phyloP scores from a whole-genome alignment of 2,797 vertebrate species.

The Sorex maritimensis region DNA sequence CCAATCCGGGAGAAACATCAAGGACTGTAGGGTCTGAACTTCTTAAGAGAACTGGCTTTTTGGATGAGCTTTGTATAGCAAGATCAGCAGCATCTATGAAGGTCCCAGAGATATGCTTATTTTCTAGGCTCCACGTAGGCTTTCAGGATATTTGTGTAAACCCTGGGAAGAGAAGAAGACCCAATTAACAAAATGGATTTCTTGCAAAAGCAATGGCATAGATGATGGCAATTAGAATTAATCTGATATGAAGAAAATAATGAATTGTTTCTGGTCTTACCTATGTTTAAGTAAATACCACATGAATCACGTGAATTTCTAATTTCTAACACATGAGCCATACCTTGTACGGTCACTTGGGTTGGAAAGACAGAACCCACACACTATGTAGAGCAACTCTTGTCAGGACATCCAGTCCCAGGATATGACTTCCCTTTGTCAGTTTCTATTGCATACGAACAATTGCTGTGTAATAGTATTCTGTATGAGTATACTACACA shows the following conservation, averaged over 20 bases:
- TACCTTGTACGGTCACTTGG: neutral
- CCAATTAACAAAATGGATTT: neutral
- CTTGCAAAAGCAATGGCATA: neutral
- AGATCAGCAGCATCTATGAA: fast-evolving
- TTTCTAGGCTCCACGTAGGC: neutral
- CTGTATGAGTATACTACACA: too few species aligned
- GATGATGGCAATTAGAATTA: neutral
- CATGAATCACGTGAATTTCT: neutral
- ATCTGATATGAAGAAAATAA: conserved; percentile 35
- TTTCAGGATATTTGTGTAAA: neutral
- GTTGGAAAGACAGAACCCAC: neutral
- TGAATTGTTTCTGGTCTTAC: neutral
- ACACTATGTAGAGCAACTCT: neutral
- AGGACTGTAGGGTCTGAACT: neutral
- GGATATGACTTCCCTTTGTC: neutral
- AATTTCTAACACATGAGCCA: neutral
- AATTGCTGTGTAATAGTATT: too few species aligned
- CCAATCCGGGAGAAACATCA: neutral
- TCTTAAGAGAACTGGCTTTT: neutral
- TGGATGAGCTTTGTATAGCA: neutral
- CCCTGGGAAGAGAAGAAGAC: neutral
- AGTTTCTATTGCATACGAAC: neutral
- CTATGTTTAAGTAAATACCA: neutral
- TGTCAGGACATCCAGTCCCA: neutral
- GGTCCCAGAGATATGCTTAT: neutral